phyloP scores from a whole-genome alignment of 2,888 invertebrate genomes.

The Rhingia rostrata region DNA sequence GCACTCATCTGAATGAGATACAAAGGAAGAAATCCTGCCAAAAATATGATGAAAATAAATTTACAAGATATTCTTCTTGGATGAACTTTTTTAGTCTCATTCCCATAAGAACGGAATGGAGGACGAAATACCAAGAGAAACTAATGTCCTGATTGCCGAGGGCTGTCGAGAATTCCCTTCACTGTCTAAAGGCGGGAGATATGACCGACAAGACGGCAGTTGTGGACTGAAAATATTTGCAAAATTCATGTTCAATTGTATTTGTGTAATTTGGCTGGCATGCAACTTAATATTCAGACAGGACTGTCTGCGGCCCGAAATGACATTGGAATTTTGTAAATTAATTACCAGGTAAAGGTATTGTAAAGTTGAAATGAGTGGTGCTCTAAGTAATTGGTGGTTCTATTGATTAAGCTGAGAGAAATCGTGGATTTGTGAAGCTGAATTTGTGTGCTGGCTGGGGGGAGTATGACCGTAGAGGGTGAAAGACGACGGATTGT shows the following conservation, averaged over 20 bases:
- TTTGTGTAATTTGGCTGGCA: slow-evolving; percentile 41
- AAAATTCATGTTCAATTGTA: slow-evolving; percentile 54
- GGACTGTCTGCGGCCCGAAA: neutral
- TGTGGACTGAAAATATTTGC: slow-evolving; percentile 46
- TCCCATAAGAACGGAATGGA: neutral
- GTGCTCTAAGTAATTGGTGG: too few species aligned
- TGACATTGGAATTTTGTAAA: slow-evolving; percentile 4
- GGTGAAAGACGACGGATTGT: too few species aligned
- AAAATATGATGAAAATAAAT: slow-evolving; percentile 62
- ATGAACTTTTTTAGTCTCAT: neutral
- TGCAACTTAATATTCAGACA: slow-evolving; percentile 23
- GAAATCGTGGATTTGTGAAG: too few species aligned
- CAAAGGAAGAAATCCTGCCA: slow-evolving; percentile 25
- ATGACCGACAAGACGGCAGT: neutral
- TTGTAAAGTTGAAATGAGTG: neutral
- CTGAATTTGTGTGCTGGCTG: too few species aligned
- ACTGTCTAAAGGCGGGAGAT: neutral
- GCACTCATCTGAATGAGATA: slow-evolving; percentile 9
- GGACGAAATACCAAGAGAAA: slow-evolving; percentile 24
- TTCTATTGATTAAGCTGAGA: too few species aligned
- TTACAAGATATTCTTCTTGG: slow-evolving; percentile 29
- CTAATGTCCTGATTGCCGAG: slow-evolving; percentile 50
- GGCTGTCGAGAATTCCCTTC: slow-evolving; percentile 28
- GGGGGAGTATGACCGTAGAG: too few species aligned
- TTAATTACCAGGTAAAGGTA: neutral